phyloP scores from a whole-genome alignment of 1,140 invertebrate species.

The Cyclargus thomasi region DNA sequence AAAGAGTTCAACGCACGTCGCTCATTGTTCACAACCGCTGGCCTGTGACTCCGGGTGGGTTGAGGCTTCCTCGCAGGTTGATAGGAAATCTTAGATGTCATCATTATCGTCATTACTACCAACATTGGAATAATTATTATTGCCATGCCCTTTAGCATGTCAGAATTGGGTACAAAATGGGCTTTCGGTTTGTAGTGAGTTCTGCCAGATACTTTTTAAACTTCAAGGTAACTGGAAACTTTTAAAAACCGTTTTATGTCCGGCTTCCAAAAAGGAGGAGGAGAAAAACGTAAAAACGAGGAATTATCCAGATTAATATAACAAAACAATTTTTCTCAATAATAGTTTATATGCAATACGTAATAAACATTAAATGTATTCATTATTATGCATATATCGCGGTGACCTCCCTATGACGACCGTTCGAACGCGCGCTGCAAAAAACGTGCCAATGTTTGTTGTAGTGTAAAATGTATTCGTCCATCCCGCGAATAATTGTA shows the following conservation, averaged over 20 bases:
- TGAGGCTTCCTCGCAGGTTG: neutral
- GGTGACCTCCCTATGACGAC: neutral
- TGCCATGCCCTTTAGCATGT: neutral
- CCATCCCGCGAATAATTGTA: neutral
- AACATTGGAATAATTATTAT: neutral
- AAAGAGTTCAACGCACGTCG: constrained; percentile 72
- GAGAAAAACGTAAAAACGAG: too few relatives aligned
- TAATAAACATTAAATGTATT: too few relatives aligned
- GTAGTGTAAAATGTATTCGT: neutral
- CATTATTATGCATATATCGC: neutral
- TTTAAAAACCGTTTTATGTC: too few relatives aligned
- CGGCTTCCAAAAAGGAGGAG: too few relatives aligned
- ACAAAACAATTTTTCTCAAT: too few relatives aligned
- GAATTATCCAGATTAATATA: too few relatives aligned
- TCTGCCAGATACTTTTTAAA: too few relatives aligned
- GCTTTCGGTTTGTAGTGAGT: too few relatives aligned
- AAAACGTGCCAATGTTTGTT: neutral
- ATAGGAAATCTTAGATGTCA: neutral
- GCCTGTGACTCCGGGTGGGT: constrained; percentile 38
- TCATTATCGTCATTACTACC: neutral
- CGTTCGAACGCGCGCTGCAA: neutral
- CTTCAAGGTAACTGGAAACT: too few relatives aligned
- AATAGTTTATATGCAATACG: too few relatives aligned
- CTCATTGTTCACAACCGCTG: constrained; percentile 52
- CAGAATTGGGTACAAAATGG: neutral